Conservation (phyloP, 2,888 invertebrate species). For the Hymenopus coronatus region DNA sequence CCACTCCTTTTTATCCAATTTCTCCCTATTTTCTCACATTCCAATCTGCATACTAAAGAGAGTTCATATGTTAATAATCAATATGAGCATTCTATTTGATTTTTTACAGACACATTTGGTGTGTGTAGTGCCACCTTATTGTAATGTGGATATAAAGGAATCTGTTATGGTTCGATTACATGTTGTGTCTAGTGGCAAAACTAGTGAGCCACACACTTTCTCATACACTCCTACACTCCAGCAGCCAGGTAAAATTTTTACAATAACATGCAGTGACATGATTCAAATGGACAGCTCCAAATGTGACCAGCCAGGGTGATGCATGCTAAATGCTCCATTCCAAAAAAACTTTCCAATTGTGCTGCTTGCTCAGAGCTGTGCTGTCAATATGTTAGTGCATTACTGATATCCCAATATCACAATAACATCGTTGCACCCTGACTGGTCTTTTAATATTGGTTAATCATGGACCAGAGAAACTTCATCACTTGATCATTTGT, state of each 20-base stretch:
- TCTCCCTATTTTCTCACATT: no score
- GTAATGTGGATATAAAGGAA: conserved; percentile 64
- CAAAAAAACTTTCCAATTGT: background rate
- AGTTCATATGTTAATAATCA: background rate
- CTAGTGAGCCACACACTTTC: conserved; percentile 81
- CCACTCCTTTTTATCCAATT: no score
- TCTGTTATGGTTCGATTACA: conserved; percentile 72
- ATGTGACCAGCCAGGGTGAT: conserved; percentile 6
- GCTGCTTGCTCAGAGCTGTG: background rate
- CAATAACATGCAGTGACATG: background rate
- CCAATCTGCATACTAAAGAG: no score
- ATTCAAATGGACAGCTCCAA: background rate
- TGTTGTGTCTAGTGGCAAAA: conserved; percentile 81
- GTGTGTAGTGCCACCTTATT: conserved; percentile 79
- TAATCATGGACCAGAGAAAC: background rate
- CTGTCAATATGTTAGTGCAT: background rate
- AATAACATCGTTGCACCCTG: background rate
- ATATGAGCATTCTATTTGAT: background rate
- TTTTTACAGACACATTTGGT: conserved; percentile 75
- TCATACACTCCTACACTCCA: conserved; percentile 63
- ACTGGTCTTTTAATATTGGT: background rate
- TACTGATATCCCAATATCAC: background rate
- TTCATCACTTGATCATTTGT: background rate
- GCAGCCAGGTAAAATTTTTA: conserved; percentile 23
- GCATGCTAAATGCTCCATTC: background rate